Conservation (phyloP, 2,888 invertebrate species). For the Caenorhabditis drosophilae region DNA sequence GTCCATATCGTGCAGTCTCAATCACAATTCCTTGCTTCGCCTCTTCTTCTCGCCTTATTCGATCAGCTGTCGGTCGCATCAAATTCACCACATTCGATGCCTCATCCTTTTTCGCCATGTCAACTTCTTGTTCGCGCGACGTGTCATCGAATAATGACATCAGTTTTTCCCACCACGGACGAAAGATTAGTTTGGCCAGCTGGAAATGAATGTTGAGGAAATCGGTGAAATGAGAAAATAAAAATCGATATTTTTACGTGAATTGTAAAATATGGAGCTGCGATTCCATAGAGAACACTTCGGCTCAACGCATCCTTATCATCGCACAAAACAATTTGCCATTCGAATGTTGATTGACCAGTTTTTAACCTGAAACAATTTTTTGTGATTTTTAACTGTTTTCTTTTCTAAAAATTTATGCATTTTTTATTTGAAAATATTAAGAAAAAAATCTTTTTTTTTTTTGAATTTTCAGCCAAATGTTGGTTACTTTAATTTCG, state of each 20-base stretch:
- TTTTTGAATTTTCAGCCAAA: not conserved
- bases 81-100: conserved; percentile 73
- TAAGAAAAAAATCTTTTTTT: not conserved
- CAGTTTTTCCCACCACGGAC: conserved; percentile 49
- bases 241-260: conserved; percentile 14
- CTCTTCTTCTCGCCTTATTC: conserved; percentile 83
- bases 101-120: conserved; percentile 61
- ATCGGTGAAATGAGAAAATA: not conserved
- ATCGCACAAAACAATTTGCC: conserved; percentile 66
- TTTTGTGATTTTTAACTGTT: not conserved
- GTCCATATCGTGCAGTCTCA: conserved; percentile 75
- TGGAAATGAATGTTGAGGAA: conserved; percentile 5
- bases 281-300: conserved; percentile 62
- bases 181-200: conserved; percentile 42
- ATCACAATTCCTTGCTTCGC: conserved; percentile 84
- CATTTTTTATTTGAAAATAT: not conserved
- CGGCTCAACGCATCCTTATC: conserved; percentile 57
- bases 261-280: conserved; percentile 52
- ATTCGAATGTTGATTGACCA: conserved; percentile 59
- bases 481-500: conserved; percentile 55
- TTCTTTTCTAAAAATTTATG: not conserved
- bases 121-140: conserved; percentile 53
- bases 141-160: conserved; percentile 54
- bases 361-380: conserved; percentile 50
- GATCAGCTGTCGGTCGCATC: conserved; percentile 87